Evolutionary conservation across 2,888 invertebrate species (phyloP).

Genomic region (Spisula subtruncata): DNA sequence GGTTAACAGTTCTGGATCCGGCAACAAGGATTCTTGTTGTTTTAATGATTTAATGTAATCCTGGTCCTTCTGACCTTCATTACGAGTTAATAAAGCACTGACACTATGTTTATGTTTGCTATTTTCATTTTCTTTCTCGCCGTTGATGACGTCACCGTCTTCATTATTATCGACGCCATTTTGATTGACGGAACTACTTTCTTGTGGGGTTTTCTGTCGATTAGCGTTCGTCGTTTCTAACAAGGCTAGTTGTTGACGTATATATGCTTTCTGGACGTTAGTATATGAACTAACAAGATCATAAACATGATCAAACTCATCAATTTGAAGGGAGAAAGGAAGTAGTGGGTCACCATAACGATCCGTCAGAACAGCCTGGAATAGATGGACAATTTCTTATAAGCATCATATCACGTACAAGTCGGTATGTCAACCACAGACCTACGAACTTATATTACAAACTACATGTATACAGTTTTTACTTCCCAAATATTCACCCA

Average conservation of each 20-base stretch:
- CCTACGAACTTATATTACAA: no score
- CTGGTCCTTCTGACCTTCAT: constrained; percentile 69
- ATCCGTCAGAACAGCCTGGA: constrained; percentile 88
- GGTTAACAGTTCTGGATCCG: constrained; percentile 86
- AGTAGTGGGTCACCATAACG: constrained; percentile 87
- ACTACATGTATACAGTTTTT: no score
- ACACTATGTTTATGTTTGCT: constrained; percentile 36
- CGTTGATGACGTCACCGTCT: neutral
- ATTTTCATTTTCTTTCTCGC: constrained; percentile 11
- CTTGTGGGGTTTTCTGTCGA: neutral
- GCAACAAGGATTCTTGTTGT: constrained; percentile 75
- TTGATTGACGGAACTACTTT: constrained; percentile 12
- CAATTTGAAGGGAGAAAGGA: constrained; percentile 86
- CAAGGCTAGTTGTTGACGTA: constrained; percentile 58
- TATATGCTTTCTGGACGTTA: constrained; percentile 55
- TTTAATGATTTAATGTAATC: constrained; percentile 73
- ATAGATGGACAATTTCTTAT: neutral
- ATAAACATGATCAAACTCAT: constrained; percentile 86
- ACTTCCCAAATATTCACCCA: no score
- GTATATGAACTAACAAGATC: constrained; percentile 70
- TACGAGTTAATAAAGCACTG: constrained; percentile 35
- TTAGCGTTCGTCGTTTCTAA: constrained; percentile 35
- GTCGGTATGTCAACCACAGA: no score
- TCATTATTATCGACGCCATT: constrained; percentile 8
- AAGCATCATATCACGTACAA: no score